Percentiles rank a stretch among this genome's conserved stretches.
These are phyloP conservation scores for Aphodius sticticus DNA, from an alignment of 2,888 invertebrate species.

Conservation along the genomic window DNA sequence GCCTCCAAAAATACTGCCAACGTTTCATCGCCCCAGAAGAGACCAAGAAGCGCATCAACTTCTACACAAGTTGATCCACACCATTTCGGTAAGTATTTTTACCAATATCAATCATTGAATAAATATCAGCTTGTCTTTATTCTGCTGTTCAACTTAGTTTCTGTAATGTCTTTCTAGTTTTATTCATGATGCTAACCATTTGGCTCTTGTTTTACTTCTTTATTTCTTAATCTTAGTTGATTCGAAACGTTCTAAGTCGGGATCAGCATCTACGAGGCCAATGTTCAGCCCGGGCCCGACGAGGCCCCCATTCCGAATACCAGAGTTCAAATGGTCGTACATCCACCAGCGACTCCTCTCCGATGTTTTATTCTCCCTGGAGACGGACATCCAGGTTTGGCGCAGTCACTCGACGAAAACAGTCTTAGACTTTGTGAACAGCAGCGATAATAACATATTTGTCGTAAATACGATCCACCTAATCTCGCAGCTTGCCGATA, in stretches of 20 bases:
- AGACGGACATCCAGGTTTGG: constrained; percentile 95
- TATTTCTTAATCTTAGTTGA: constrained; percentile 51
- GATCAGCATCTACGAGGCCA: constrained; percentile 74
- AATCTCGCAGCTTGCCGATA: constrained; percentile 98
- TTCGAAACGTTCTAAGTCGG: constrained; percentile 68
- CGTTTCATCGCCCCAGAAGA: constrained; percentile 69
- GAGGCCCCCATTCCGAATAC: constrained; percentile 96
- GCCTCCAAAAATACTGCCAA: constrained; percentile 57
- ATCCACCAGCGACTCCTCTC: constrained; percentile 96
- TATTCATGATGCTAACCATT: too few relatives aligned
- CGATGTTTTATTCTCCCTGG: constrained; percentile 95
- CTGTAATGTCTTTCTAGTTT: too few relatives aligned
- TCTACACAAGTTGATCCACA: constrained; percentile 86
- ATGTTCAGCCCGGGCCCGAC: constrained; percentile 95
- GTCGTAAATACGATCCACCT: constrained; percentile 99
- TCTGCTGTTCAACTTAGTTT: not conserved
- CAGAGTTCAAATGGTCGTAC: constrained; percentile 99
- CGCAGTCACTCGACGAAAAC: constrained; percentile 95
- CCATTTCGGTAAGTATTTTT: constrained; percentile 74
- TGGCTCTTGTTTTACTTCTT: constrained; percentile 5
- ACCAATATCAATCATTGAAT: not conserved
- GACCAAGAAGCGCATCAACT: constrained; percentile 81
- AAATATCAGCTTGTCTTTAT: not conserved
- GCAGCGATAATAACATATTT: constrained; percentile 98
- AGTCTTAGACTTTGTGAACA: constrained; percentile 97